These are phyloP conservation scores for Shargacucullia verbasci DNA, from an alignment of 2,888 invertebrate species.

Conservation along the genomic window DNA sequence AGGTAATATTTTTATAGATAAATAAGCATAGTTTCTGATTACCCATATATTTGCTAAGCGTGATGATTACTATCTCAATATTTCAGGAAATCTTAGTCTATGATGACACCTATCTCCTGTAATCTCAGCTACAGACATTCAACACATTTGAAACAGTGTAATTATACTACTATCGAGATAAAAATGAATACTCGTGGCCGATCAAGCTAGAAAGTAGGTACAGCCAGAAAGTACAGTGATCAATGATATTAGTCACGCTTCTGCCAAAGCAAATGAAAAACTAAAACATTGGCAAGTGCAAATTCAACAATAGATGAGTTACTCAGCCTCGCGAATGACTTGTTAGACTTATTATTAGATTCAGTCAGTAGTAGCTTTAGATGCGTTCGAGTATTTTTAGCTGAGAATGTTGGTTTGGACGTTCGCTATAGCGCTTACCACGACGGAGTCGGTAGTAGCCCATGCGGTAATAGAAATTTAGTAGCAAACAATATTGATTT, in stretches of 20 bases:
- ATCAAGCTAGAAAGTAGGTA: constrained; percentile 20
- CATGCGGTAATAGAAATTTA: constrained; percentile 30
- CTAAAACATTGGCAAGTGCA: constrained; percentile 58
- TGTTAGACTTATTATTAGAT: constrained; percentile 62
- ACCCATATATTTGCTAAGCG: too few species aligned
- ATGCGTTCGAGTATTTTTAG: constrained; percentile 63
- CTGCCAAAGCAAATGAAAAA: constrained; percentile 51
- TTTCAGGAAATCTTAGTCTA: too few species aligned
- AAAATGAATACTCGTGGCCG: neutral
- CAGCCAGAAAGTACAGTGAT: constrained; percentile 44
- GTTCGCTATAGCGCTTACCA: constrained; percentile 51
- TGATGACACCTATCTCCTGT: too few species aligned
- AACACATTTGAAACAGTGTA: too few species aligned
- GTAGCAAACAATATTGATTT: constrained; percentile 31
- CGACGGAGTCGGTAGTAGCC: constrained; percentile 33
- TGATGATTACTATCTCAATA: too few species aligned
- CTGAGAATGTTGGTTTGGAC: constrained; percentile 59
- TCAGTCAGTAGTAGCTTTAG: constrained; percentile 58
- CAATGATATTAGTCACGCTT: constrained; percentile 56
- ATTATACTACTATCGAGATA: too few species aligned
- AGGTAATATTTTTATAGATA: too few species aligned
- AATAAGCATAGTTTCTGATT: too few species aligned
- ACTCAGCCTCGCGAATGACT: constrained; percentile 62
- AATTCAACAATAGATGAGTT: constrained; percentile 62
- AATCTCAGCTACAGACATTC: too few species aligned